Base-by-base conservation (phyloP, 2,113 vertebrate species). In the Clarias gariepinus region DNA sequence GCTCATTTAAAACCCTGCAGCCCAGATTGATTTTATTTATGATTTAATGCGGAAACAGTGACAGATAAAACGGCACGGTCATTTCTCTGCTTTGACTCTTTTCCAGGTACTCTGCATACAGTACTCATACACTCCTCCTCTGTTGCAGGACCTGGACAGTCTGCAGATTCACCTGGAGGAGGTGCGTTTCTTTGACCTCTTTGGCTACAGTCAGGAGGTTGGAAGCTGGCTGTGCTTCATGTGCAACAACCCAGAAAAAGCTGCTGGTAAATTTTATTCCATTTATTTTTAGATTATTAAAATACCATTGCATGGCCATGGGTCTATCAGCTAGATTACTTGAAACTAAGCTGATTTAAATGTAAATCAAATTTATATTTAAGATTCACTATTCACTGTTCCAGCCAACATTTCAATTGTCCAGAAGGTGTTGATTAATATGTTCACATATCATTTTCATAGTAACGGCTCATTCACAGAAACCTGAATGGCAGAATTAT, bases 201-300 rank as follows among this genome's bases (percentile, higher is more conserved):
- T 99, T 30, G 96, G 97, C 91, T 99, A 96, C 95, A 98, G 95
- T 0, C 96, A 98, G 90, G 95, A 96, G 87, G 93, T 95, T 0
- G 95, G 94, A 47, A 87, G 94, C 0, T 99, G 98, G 98, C 96
- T 97, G 18, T 99, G 98, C 91, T 99, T 98, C 94, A 99, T 99
- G 98, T 99, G 98, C 88, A 99, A 98, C 92, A 96, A 99, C 93
- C 97, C 98, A 0, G 97, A 99, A 82, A 99, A 95, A 90, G 98
- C 98, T 57, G 92, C 96, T 74, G 97, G 98, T 99, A 92, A 93
- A 92, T 28, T 19, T 61, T 53, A 11, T 21, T 60, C 61, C 6
- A 60, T 78, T 83, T 64, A 52, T 18, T 47, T 60, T 28, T 10
- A 28, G 33, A 41, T 84, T 5, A 0, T 61, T 41, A 36, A 60